Percentiles rank a stretch among this genome's conserved stretches.
Conservation (phyloP, 2,888 invertebrate genomes). For the Mimachlamys varia region DNA sequence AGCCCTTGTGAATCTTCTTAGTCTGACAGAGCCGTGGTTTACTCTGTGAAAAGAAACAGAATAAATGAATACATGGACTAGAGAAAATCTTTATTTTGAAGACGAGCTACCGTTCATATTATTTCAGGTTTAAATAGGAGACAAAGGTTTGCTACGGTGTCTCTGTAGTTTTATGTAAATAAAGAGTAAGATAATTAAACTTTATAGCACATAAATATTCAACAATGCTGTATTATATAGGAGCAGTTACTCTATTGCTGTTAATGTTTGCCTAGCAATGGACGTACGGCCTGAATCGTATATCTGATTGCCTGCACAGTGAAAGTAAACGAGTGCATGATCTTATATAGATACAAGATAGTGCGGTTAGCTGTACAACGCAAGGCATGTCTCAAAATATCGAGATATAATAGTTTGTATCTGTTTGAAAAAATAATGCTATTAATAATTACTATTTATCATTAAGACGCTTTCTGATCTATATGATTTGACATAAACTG, state of each 20-base stretch:
- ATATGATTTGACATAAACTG: too few relatives aligned
- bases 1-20: neutral
- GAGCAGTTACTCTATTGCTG: neutral
- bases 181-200: constrained; percentile 3
- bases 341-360: too few relatives aligned
- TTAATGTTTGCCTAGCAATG: neutral
- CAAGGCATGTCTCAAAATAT: too few relatives aligned
- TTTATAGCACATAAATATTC: constrained; percentile 31
- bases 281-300: neutral
- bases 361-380: too few relatives aligned
- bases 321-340: neutral
- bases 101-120: neutral
- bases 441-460: too few relatives aligned
- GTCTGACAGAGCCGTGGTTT: neutral
- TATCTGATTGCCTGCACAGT: neutral
- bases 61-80: neutral
- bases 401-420: too few relatives aligned
- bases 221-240: neutral
- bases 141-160: neutral
- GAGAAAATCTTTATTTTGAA: neutral
- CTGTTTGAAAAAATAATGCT: too few relatives aligned
- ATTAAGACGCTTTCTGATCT: too few relatives aligned
- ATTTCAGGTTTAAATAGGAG: neutral
- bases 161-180: constrained; percentile 26
- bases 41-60: neutral